These are phyloP conservation scores for Brachypalpus laphriformis DNA, from an alignment of 2,888 invertebrate genomes.

Conservation along the genomic window DNA sequence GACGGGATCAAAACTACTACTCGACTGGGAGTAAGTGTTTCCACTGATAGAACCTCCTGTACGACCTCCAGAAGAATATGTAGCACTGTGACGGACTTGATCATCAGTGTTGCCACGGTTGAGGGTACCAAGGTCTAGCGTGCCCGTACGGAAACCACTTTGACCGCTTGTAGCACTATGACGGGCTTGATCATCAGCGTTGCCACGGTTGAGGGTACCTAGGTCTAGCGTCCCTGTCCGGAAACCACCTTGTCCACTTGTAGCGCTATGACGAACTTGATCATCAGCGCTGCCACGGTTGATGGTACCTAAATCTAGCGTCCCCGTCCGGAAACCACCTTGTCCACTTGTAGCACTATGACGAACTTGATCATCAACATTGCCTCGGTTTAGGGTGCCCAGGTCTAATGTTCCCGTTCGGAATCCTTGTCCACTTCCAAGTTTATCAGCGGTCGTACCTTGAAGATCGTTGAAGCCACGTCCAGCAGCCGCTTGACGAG, in stretches of 20 bases:
- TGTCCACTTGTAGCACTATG: conserved; percentile 8
- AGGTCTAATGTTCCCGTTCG: conserved; percentile 80
- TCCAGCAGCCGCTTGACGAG: conserved; percentile 45
- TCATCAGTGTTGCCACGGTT: conserved; percentile 80
- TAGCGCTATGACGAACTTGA: conserved; percentile 76
- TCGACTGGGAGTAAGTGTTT: conserved; percentile 42
- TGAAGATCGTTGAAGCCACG: conserved; percentile 68
- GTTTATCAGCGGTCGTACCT: conserved; percentile 75
- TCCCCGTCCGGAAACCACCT: background rate
- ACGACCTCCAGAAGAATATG: conserved; percentile 54
- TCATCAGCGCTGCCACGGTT: conserved; percentile 36
- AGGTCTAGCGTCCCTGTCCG: conserved; percentile 79
- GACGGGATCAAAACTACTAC: conserved; percentile 26
- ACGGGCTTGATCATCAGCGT: conserved; percentile 80
- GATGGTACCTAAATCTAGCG: background rate
- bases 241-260: conserved; percentile 77
- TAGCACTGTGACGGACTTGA: conserved; percentile 77
- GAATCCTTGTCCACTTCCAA: conserved; percentile 78
- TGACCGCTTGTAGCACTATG: conserved; percentile 70
- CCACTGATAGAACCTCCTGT: conserved; percentile 44
- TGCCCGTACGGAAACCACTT: conserved; percentile 79
- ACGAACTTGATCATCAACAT: conserved; percentile 81
- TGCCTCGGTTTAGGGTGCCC: conserved; percentile 78
- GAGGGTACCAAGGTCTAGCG: conserved; percentile 79
- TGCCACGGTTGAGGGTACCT: conserved; percentile 78